These are phyloP conservation scores for Netelia melanura DNA, from an alignment of 2,888 invertebrate genomes.

Conservation along the genomic window DNA sequence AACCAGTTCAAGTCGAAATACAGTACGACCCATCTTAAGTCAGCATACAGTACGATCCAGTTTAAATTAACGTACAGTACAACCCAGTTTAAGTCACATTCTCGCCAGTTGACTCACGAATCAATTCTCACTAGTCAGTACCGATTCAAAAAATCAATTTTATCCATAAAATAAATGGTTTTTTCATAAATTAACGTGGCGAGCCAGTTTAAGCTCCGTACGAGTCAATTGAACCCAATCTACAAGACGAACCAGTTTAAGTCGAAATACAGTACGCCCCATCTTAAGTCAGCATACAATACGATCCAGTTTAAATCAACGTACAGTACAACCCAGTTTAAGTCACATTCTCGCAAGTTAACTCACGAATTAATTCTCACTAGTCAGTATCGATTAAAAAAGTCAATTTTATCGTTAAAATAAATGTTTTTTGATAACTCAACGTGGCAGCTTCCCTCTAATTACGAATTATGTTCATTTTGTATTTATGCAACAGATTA, in stretches of 20 bases:
- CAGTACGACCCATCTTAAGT: not conserved
- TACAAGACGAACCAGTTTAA: too few species aligned
- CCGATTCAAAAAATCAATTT: not conserved
- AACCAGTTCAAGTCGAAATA: too few species aligned
- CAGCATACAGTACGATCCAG: not conserved
- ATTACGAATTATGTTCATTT: slow-evolving; percentile 1
- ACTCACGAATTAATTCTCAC: not conserved
- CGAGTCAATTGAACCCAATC: too few species aligned
- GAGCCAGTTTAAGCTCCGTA: too few species aligned
- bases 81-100: not conserved
- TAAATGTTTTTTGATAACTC: not conserved
- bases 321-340: not conserved
- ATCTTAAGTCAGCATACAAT: not conserved
- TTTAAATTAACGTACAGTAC: too few species aligned
- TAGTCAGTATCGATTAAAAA: too few species aligned
- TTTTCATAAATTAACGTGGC: too few species aligned
- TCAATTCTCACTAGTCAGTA: too few species aligned
- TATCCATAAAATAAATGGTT: not conserved
- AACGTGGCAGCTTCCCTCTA: not conserved
- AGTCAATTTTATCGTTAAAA: not conserved
- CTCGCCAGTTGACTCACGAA: not conserved
- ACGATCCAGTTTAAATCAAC: too few species aligned
- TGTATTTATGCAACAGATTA: slow-evolving; percentile 20
- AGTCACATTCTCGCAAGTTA: not conserved
- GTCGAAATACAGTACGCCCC: too few species aligned